Evolutionary conservation across 1,140 invertebrate genomes (phyloP), one percentile per base, ranked within the genome.

Genomic region (Cyclina sinensis): DNA sequence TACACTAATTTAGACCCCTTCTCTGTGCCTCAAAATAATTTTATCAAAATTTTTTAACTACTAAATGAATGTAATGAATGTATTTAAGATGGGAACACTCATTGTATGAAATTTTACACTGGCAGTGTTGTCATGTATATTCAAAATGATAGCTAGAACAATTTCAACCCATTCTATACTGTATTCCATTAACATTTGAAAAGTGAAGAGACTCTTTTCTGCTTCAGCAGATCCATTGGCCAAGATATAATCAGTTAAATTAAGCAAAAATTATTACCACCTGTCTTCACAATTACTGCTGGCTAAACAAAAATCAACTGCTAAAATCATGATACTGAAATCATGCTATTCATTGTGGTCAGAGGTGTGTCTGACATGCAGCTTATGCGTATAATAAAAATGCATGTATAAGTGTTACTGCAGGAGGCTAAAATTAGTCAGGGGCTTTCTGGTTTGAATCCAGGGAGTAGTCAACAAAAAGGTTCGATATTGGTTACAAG

Each of bases 61-160:
- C n/a, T n/a, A n/a, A n/a, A n/a, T n/a, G n/a, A n/a, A n/a, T 62
- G 1, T 9, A 27, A 62, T 62, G 7, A 27, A 27, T 27, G n/a
- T 27, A 24, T 27, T n/a, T 27, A 27, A 14, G 57, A 24, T 27
- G 18, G 57, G 24, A 62, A 21, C 4, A 62, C 5, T 62, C n/a
- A 27, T 62, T 62, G 57, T 62, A 9, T 62, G 24, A 62, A 62
- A 62, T 62, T 62, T 62, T 24, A 62, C 57, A 62, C 1, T 62
- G 9, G 5, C 57, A 27, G 57, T 18, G 57, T 62, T 62, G 57
- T 62, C 57, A 62, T 62, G 57, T 27, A 62, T 62, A n/a, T 62
- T 62, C 27, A 62, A 62, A 21, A 62, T 24, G 27, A 9, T 11
- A 24, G 57, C 24, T n/a, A 62, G 57, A 62, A 62, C 57, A 62